These are phyloP conservation scores for Sinocyclocheilus anshuiensis DNA, from an alignment of 2,113 vertebrate species.

Conservation along the genomic window DNA sequence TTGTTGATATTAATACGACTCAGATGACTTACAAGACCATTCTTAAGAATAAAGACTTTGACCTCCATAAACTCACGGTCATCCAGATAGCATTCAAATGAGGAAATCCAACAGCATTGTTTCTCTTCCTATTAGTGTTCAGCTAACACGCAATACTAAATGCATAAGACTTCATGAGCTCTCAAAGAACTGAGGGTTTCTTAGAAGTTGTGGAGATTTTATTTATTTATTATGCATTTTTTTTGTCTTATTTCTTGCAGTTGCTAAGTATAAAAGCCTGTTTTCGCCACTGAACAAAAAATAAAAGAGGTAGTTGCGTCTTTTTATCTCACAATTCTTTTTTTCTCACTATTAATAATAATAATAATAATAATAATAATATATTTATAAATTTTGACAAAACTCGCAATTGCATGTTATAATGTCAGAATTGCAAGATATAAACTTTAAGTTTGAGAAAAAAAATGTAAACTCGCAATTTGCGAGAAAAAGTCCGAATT, in stretches of 20 bases:
- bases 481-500: too few relatives aligned
- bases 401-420: too few relatives aligned
- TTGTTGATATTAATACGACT: not conserved
- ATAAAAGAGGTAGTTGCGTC: too few relatives aligned
- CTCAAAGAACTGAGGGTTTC: not conserved
- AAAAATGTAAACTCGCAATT: too few relatives aligned
- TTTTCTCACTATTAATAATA: too few relatives aligned
- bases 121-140: not conserved
- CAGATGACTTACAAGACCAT: not conserved
- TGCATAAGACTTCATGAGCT: not conserved
- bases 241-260: not conserved
- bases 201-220: not conserved
- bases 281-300: too few relatives aligned
- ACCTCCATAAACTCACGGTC: not conserved
- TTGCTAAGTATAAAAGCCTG: not conserved
- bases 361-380: too few relatives aligned
- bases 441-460: too few relatives aligned
- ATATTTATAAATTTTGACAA: too few relatives aligned
- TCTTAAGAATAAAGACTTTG: slow-evolving; percentile 12
- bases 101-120: slow-evolving; percentile 2
- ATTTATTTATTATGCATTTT: not conserved
- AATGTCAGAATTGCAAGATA: too few relatives aligned
- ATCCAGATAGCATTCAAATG: not conserved
- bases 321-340: too few relatives aligned
- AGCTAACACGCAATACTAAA: not conserved